These are phyloP conservation scores for Ostrea denselamellosa DNA, from an alignment of 1,140 invertebrate species.

Conservation along the genomic window DNA sequence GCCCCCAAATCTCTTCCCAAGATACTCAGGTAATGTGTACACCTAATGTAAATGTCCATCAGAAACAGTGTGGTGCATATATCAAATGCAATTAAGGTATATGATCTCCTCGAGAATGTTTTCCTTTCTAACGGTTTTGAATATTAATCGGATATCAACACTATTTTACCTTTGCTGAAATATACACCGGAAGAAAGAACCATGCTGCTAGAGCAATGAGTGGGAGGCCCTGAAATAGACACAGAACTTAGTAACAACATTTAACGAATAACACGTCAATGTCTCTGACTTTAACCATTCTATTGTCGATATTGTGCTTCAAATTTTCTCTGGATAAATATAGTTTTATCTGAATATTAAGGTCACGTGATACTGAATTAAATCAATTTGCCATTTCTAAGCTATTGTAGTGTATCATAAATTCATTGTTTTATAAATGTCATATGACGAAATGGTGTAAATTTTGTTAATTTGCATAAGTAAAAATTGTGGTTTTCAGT, in stretches of 20 bases:
- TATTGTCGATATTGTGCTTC: not conserved
- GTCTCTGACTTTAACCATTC: not conserved
- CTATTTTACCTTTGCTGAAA: slow-evolving; percentile 55
- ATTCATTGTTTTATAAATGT: too few relatives aligned
- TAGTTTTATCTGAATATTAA: not conserved
- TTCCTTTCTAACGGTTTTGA: too few relatives aligned
- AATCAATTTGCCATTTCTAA: too few relatives aligned
- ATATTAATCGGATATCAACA: not conserved
- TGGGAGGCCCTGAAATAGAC: not conserved
- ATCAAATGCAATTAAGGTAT: not conserved
- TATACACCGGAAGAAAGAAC: slow-evolving; percentile 59
- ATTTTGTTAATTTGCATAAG: too few relatives aligned
- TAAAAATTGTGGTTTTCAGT: too few relatives aligned
- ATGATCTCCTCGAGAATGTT: not conserved
- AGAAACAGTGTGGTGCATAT: not conserved
- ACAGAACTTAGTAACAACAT: not conserved
- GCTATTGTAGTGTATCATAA: too few relatives aligned
- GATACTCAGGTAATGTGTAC: slow-evolving; percentile 82
- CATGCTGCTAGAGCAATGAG: slow-evolving; percentile 37
- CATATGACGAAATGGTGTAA: too few relatives aligned
- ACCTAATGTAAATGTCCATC: slow-evolving; percentile 72
- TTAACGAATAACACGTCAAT: not conserved
- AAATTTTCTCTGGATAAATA: not conserved
- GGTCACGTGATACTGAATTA: too few relatives aligned
- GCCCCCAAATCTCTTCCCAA: slow-evolving; percentile 82